Evolutionary conservation across 2,113 vertebrate genomes (phyloP).

Genomic region (Heteronetta atricapilla): DNA sequence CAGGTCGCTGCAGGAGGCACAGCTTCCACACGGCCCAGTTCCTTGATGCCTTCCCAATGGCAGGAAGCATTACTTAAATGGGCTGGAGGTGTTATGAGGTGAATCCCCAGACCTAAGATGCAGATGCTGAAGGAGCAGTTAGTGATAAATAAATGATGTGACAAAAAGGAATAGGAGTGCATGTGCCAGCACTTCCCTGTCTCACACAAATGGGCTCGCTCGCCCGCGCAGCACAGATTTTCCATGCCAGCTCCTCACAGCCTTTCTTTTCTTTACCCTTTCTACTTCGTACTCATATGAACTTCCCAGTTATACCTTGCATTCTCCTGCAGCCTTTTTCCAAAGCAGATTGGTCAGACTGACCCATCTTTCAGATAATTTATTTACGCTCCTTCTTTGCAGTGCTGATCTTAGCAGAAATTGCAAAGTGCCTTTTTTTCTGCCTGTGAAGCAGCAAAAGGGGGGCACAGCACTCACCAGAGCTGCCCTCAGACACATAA

Average conservation of each 20-base stretch:
- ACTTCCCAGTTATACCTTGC: not conserved
- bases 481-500: not conserved
- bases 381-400: not conserved
- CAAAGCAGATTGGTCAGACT: not conserved
- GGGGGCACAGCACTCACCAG: fast-evolving
- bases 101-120: not conserved
- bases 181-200: fast-evolving
- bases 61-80: not conserved
- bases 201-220: not conserved
- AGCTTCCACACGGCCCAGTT: not conserved
- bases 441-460: not conserved
- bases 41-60: not conserved
- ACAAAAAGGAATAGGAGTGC: conserved; percentile 7
- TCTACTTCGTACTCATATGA: not conserved
- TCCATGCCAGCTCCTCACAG: not conserved
- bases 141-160: conserved; percentile 46
- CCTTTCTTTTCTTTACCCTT: not conserved
- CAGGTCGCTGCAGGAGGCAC: not conserved
- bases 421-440: not conserved
- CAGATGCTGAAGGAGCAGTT: not conserved
- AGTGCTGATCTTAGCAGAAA: not conserved
- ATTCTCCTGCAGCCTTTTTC: not conserved
- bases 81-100: not conserved
- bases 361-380: not conserved
- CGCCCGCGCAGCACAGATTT: not conserved